These are phyloP conservation scores for Patella caerulea DNA, from an alignment of 2,888 invertebrate genomes.

Conservation along the genomic window DNA sequence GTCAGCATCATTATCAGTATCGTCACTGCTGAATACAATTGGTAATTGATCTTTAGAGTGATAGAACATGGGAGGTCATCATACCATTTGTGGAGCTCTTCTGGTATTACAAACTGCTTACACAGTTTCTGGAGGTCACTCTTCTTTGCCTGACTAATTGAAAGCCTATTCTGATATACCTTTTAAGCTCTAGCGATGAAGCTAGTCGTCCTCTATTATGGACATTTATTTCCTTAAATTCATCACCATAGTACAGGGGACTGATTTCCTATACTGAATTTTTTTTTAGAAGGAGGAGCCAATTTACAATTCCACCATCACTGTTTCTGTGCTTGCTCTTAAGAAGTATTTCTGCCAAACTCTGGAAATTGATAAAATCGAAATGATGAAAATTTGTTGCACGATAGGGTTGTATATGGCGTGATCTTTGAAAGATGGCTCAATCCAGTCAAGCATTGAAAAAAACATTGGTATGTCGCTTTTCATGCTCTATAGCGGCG, in stretches of 20 bases:
- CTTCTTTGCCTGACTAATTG: conserved; percentile 14
- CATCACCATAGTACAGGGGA: no score
- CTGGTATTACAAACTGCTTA: no score
- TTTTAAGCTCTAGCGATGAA: background rate
- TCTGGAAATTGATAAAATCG: no score
- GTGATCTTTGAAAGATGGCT: background rate
- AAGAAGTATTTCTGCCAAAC: conserved; percentile 11
- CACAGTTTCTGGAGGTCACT: no score
- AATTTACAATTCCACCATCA: conserved; percentile 13
- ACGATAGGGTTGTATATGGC: background rate
- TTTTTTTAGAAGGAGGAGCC: conserved; percentile 12
- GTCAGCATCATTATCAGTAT: no score
- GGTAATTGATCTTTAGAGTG: conserved; percentile 13
- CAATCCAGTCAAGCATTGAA: conserved; percentile 11
- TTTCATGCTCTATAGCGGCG: conserved; percentile 11
- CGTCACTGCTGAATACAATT: background rate
- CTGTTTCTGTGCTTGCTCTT: conserved; percentile 5
- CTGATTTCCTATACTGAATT: conserved; percentile 5
- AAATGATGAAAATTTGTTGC: no score
- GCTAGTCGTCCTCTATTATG: background rate
- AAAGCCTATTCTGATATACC: background rate
- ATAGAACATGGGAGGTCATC: conserved; percentile 14
- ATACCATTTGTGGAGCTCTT: conserved; percentile 17
- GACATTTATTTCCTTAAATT: no score
- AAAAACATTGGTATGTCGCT: background rate